Evolutionary conservation across 2,113 vertebrate species (phyloP).

Genomic region (Murina feae): DNA sequence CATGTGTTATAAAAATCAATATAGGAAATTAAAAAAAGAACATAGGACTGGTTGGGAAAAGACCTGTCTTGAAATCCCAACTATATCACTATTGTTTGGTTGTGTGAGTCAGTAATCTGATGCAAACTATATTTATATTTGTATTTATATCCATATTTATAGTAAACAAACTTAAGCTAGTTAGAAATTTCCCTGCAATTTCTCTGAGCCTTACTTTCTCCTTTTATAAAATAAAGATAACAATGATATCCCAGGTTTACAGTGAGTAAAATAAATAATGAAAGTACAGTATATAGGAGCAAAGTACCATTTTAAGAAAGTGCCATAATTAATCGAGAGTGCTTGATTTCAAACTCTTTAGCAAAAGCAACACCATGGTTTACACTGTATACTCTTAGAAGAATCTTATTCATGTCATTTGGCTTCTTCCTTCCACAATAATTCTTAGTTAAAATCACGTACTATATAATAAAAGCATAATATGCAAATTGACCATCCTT

Average conservation of each 20-base stretch:
- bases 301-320: not conserved
- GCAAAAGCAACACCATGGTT: not conserved
- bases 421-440: not conserved
- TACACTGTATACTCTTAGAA: not conserved
- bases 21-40: not conserved
- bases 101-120: not conserved
- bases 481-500: too few species aligned
- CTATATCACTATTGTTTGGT: not conserved
- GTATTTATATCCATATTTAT: not conserved
- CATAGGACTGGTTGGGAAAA: not conserved
- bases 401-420: not conserved
- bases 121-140: not conserved
- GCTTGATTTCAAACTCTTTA: not conserved
- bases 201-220: not conserved
- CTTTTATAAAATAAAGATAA: constrained; percentile 7
- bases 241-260: not conserved
- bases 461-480: too few species aligned
- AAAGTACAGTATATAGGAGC: not conserved
- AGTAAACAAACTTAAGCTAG: not conserved
- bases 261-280: not conserved
- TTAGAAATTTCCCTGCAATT: not conserved
- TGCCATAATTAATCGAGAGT: not conserved
- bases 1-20: not conserved
- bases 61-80: not conserved
- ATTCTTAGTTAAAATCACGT: not conserved